These are phyloP conservation scores for Brachionus angularis DNA, from an alignment of 1,140 invertebrate genomes.

Conservation along the genomic window DNA sequence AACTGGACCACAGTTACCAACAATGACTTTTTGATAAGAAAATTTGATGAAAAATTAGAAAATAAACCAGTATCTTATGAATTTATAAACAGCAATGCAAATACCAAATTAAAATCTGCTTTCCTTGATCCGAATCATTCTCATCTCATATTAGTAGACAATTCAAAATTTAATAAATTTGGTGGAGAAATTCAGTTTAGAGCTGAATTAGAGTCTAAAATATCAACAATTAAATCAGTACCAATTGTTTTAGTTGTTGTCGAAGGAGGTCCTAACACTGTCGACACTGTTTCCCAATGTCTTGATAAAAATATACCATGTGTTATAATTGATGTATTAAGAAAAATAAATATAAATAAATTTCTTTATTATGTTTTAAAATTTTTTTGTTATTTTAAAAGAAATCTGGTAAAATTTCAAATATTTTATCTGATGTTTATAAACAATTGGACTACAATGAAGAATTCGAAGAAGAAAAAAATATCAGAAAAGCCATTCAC, in stretches of 20 bases:
- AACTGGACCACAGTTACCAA: constrained; percentile 9
- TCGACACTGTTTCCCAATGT: constrained; percentile 53
- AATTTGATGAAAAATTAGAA: not conserved
- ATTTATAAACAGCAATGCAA: not conserved
- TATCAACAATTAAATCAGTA: constrained; percentile 45
- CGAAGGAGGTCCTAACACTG: constrained; percentile 56
- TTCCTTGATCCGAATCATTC: constrained; percentile 60
- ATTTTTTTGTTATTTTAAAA: constrained; percentile 46
- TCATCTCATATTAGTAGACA: constrained; percentile 61
- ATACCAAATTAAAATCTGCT: constrained; percentile 38
- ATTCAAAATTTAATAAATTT: constrained; percentile 52
- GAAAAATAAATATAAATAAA: not conserved
- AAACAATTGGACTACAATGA: constrained; percentile 50
- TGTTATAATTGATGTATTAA: constrained; percentile 56
- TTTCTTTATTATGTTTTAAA: not conserved
- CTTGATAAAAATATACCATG: constrained; percentile 53
- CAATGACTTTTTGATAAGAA: constrained; percentile 21
- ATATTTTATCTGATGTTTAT: constrained; percentile 59
- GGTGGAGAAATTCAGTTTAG: constrained; percentile 55
- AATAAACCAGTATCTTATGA: not conserved
- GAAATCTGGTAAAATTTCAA: constrained; percentile 60
- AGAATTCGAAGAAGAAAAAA: constrained; percentile 47
- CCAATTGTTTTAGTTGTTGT: constrained; percentile 55
- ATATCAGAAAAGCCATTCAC: too few species aligned
- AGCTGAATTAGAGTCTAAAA: constrained; percentile 50